Percentiles rank a stretch among this genome's conserved stretches.
These are phyloP conservation scores for Diacarnus erythraeanus DNA, from an alignment of 37 sponge, comb jelly and placozoan genomes.

Conservation along the genomic window DNA sequence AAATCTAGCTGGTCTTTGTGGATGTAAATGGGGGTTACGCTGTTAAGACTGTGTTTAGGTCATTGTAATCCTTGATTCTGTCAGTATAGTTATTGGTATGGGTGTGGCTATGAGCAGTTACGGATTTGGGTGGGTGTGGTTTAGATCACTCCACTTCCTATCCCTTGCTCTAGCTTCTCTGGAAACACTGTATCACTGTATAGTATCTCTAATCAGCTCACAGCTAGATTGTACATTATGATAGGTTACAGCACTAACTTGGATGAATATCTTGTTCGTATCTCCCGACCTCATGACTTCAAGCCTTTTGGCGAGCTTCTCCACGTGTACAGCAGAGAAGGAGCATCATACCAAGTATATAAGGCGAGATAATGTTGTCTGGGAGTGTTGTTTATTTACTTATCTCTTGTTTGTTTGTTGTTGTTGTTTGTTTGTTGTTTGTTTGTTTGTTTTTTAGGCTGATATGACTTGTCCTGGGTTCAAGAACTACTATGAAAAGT, in stretches of 20 bases:
- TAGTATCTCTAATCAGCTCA: too few species aligned
- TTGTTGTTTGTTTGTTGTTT: slow-evolving; percentile 21
- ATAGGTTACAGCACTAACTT: not conserved
- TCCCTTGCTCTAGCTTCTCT: too few species aligned
- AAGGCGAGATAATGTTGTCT: slow-evolving; percentile 11
- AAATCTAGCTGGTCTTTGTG: too few species aligned
- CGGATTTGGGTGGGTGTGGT: too few species aligned
- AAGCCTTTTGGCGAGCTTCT: slow-evolving; percentile 67
- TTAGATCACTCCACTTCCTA: too few species aligned
- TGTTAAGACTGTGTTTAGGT: too few species aligned
- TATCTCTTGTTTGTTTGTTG: not conserved
- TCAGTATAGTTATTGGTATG: too few species aligned
- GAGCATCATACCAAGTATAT: slow-evolving; percentile 48
- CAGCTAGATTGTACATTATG: too few species aligned
- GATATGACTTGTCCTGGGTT: slow-evolving; percentile 56
- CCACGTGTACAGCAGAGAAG: slow-evolving; percentile 29
- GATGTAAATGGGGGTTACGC: too few species aligned
- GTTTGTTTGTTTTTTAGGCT: slow-evolving; percentile 29
- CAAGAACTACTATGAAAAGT: slow-evolving; percentile 53
- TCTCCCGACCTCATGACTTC: slow-evolving; percentile 43
- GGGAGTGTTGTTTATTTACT: not conserved
- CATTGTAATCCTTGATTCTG: too few species aligned
- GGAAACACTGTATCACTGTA: too few species aligned
- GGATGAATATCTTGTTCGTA: slow-evolving; percentile 42
- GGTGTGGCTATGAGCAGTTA: too few species aligned